Evolutionary conservation across 2,113 vertebrate genomes (phyloP).

Genomic region (Lanius ludovicianus): DNA sequence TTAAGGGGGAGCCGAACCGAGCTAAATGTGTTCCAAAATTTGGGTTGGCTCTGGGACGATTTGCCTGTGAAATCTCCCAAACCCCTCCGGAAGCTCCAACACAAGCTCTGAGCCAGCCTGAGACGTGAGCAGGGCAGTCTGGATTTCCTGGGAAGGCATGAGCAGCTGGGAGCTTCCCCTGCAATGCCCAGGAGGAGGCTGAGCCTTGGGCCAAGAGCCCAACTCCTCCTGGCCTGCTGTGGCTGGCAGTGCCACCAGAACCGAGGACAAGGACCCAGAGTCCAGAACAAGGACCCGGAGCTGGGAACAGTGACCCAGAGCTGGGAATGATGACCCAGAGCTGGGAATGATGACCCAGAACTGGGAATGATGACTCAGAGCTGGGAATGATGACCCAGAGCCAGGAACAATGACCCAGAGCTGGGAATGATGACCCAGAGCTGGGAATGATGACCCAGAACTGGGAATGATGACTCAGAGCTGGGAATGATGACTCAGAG

Average conservation of each 20-base stretch:
- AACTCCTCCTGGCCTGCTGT: neutral
- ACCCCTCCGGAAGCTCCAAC: neutral
- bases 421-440: no score
- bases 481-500: neutral
- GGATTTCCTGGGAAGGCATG: fast-evolving
- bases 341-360: no score
- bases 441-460: no score
- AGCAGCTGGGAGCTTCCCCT: no score
- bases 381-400: neutral
- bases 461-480: neutral
- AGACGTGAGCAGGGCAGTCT: neutral
- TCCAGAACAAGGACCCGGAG: neutral
- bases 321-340: neutral
- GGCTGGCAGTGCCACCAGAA: neutral
- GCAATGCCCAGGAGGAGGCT: neutral
- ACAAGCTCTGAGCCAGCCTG: neutral
- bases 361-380: neutral
- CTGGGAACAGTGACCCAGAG: neutral
- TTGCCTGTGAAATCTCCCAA: neutral
- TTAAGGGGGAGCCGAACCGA: no score
- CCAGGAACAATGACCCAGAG: neutral
- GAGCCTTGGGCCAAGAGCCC: neutral
- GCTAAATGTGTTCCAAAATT: neutral
- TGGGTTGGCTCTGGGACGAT: neutral
- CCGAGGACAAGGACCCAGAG: neutral